A percentile compares a stretch with the other conserved stretches of the same genome.
Conservation (phyloP, 2,797 vertebrate genomes). For the Bradypodion pumilum region DNA sequence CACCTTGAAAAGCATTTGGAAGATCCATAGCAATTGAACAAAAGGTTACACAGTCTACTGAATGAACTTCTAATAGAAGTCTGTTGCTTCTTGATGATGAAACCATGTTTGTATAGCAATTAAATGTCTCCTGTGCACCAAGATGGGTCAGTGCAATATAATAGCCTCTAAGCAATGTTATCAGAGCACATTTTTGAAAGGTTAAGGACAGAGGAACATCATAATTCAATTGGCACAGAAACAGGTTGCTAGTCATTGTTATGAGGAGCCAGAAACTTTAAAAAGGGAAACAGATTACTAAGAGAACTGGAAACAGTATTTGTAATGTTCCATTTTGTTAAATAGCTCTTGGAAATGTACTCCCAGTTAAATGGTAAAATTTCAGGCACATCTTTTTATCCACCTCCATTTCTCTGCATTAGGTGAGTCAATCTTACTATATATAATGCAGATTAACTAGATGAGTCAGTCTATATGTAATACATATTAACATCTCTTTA, state of each 20-base stretch:
- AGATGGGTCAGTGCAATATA: conserved; percentile 5
- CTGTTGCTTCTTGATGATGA: not conserved
- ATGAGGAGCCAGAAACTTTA: not conserved
- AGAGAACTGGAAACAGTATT: not conserved
- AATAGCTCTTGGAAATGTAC: not conserved
- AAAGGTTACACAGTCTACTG: not conserved
- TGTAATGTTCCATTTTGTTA: not conserved
- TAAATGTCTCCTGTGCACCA: conserved; percentile 25
- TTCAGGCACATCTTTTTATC: not conserved
- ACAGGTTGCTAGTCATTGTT: not conserved
- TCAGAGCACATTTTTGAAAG: not conserved
- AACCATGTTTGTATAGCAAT: not conserved
- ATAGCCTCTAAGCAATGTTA: not conserved
- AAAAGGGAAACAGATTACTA: not conserved
- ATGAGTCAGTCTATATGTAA: not conserved
- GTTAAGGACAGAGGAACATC: not conserved
- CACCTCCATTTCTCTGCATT: not conserved
- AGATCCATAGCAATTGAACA: conserved; percentile 9
- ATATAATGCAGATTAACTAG: not conserved
- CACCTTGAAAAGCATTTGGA: conserved; percentile 17
- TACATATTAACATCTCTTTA: not conserved
- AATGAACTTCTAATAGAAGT: not conserved
- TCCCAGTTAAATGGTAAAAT: not conserved
- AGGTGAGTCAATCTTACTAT: not conserved
- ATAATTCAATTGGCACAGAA: not conserved